Percentiles rank a stretch among this genome's conserved stretches.
These are phyloP conservation scores for Hippoglossus hippoglossus DNA, from an alignment of 2,797 vertebrate species.

Conservation along the genomic window DNA sequence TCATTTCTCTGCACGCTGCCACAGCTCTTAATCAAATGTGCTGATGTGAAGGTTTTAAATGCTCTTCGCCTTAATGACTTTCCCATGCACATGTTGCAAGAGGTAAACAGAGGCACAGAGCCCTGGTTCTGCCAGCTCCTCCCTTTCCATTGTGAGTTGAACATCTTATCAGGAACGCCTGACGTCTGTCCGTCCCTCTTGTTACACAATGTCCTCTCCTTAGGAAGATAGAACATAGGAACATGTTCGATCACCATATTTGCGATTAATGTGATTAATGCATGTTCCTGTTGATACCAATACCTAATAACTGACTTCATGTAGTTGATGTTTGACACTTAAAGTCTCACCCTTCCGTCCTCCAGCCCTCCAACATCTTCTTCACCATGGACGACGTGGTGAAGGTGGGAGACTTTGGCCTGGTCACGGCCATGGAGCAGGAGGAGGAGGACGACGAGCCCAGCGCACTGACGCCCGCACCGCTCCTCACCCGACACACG, in stretches of 20 bases:
- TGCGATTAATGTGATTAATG: too few species aligned
- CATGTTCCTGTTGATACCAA: too few species aligned
- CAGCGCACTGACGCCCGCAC: slow-evolving; percentile 90
- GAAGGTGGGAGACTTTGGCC: slow-evolving; percentile 97
- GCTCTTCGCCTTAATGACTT: too few species aligned
- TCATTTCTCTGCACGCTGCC: too few species aligned
- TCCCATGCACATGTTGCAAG: too few species aligned
- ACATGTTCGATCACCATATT: too few species aligned
- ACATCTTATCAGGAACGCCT: background rate
- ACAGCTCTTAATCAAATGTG: too few species aligned
- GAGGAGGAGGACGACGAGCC: slow-evolving; percentile 95
- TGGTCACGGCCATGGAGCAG: slow-evolving; percentile 99
- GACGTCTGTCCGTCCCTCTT: background rate
- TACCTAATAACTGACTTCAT: too few species aligned
- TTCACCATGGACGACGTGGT: slow-evolving; percentile 98
- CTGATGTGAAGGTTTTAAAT: too few species aligned
- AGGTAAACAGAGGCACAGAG: too few species aligned
- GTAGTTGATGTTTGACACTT: background rate
- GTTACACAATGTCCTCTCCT: background rate
- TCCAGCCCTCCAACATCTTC: slow-evolving; percentile 99
- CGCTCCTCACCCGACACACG: slow-evolving; percentile 93
- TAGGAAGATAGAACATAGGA: too few species aligned
- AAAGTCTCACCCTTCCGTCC: background rate
- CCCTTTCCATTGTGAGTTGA: background rate
- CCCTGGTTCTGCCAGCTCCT: background rate